Evolutionary conservation across 2,797 vertebrate genomes (phyloP).

Genomic region (Myotis findleyi): DNA sequence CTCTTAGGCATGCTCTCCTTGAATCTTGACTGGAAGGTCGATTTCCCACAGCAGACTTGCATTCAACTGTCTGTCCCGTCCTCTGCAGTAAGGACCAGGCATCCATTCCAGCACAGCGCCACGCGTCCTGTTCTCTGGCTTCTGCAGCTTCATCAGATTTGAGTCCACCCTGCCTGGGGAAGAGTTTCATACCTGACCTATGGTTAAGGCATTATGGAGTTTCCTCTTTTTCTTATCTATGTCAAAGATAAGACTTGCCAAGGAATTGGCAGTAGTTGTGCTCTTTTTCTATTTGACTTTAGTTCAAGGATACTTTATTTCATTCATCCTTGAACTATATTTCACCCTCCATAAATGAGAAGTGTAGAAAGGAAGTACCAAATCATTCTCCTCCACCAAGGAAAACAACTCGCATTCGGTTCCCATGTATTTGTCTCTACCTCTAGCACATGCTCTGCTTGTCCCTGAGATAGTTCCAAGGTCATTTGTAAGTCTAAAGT

Average conservation of each 20-base stretch:
- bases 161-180: background rate
- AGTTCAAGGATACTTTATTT: constrained; percentile 21
- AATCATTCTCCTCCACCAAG: background rate
- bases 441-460: background rate
- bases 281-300: constrained; percentile 61
- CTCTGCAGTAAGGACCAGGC: background rate
- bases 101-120: background rate
- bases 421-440: background rate
- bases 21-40: background rate
- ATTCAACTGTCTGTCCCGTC: background rate
- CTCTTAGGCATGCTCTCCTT: background rate
- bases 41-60: background rate
- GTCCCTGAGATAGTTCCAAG: background rate
- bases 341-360: constrained; percentile 23
- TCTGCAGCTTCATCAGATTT: background rate
- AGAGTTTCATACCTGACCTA: background rate
- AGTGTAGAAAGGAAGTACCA: background rate
- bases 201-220: background rate
- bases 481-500: constrained; percentile 9
- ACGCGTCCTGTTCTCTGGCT: background rate
- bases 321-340: background rate
- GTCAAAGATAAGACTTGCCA: constrained; percentile 46
- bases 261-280: background rate
- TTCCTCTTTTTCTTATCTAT: background rate
- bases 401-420: background rate